Base-by-base conservation (phyloP, 2,888 invertebrate species). In the Oxystoma pomonae region DNA sequence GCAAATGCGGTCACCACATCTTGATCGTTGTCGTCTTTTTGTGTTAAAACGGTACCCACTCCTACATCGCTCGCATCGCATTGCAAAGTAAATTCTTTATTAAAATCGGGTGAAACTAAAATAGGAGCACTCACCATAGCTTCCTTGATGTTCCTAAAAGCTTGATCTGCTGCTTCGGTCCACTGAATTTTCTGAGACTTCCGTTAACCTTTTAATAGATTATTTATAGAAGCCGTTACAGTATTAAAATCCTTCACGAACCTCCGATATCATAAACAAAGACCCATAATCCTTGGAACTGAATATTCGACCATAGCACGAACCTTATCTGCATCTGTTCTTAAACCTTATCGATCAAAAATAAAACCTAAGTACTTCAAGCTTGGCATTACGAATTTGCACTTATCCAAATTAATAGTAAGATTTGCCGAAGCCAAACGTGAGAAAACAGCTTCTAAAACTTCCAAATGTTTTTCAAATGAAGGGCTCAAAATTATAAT, bases 91-190 rank as follows among this genome's bases (percentile, higher is more conserved):
- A 61, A 61, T 7, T 16, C n/a, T 50, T 58, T 58, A 2, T 16
- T 12, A 53, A 70, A 70, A 59, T 72, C 61, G 0, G 70, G 68
- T 19, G 57, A 62, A 9, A 58, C n/a, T 16, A 72, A 55, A 9
- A 72, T 59, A 1, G 69, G 68, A 19, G 63, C 60, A 9, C 22
- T 20, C 35, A 65, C 55, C 18, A 58, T 20, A 7, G 60, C 53
- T 35, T 57, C 19, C 20, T 65, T 64, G 7, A 64, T 55, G n/a
- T 65, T 35, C n/a, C 16, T 17, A 53, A 63, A 61, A 52, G 62
- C 62, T 21, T 16, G 18, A 21, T 58, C 59, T 1, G 63, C 63
- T 58, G n/a, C 58, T 3, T 52, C 21, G 22, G 18, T 62, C 58
- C 58, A 62, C 19, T 16, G 0, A 12, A 62, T 50, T 49, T 51